Evolutionary conservation across 2,797 vertebrate genomes (phyloP), one percentile per base, ranked within the genome.

Genomic region (Alauda arvensis): DNA sequence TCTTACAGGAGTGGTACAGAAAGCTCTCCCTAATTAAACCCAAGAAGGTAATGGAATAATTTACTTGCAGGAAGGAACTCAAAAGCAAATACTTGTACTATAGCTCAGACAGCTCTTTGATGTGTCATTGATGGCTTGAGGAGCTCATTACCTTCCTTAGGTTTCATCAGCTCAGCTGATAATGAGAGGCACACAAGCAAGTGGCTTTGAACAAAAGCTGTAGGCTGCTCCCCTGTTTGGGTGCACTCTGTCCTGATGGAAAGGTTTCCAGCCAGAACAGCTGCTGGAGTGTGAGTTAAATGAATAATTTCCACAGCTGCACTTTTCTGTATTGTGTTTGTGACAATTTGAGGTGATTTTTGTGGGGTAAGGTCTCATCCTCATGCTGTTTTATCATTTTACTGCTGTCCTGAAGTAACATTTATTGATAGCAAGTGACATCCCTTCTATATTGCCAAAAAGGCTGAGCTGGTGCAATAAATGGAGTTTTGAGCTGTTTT

Each of bases 301-400:
- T 42, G 21, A 10, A 3, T 37, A 8, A 33, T 5, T 60, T 31
- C 9, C 8, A 12, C 8, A 61, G 31, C 25, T 60, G 3, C 1
- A 0, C 5, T 2, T 24, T 6, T 8, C 14, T 43, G 5, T 34
- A 0, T 24, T 19, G 25, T 11, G 3, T 62, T 12, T 53, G 26
- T 61, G 28, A 13, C 8, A 52, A 0, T 1, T 1, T 17, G 6
- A 5, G 31, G 5, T 14, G 10, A 40, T 34, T 68, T 43, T 21
- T 19, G 5, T 48, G 48, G 12, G 29, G 6, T 43, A 8, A 78
- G 39, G 14, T 39, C 18, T 65, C 15, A 12, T 19, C 33, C 9
- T 83, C 2, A 0, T 8, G 26, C 16, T 65, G 4, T 49, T 31
- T 10, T 14, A 9, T 34, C 6, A 12, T 59, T 72, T 63, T 55